phyloP scores from a whole-genome alignment of 1,140 invertebrate species.

The Lerema accius region DNA sequence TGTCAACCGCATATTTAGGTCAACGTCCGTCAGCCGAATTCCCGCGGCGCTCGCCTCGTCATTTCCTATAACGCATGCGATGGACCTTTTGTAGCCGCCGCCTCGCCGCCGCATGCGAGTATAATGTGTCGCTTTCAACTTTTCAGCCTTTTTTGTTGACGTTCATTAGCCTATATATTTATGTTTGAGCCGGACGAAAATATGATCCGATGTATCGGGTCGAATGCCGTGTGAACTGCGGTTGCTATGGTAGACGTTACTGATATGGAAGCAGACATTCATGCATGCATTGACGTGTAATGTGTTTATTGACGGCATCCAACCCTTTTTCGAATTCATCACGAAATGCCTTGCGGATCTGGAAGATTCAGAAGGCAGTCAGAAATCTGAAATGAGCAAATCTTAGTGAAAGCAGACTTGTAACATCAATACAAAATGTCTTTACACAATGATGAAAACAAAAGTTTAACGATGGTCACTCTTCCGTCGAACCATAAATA shows the following conservation, averaged over 20 bases:
- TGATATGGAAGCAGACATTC: not conserved
- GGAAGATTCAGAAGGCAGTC: too few species aligned
- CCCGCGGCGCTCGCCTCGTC: constrained; percentile 66
- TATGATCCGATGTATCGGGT: not conserved
- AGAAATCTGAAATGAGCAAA: too few species aligned
- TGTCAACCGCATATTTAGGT: constrained; percentile 81
- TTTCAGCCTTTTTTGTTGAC: constrained; percentile 24
- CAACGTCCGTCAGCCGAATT: constrained; percentile 77
- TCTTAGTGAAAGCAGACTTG: too few species aligned
- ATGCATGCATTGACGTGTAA: too few species aligned
- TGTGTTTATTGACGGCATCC: too few species aligned
- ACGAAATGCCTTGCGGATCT: too few species aligned
- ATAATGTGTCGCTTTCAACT: constrained; percentile 29
- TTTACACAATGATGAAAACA: too few species aligned
- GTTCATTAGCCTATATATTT: constrained; percentile 12
- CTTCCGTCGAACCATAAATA: too few species aligned
- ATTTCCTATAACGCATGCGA: constrained; percentile 69
- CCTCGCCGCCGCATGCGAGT: constrained; percentile 22
- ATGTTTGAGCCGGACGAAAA: not conserved
- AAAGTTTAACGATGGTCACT: too few species aligned
- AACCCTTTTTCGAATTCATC: too few species aligned
- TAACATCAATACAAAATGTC: too few species aligned
- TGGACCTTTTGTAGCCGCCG: constrained; percentile 51
- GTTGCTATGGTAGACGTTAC: not conserved
- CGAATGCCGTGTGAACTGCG: not conserved